Evolutionary conservation across 2,888 invertebrate species (phyloP).

Genomic region (Neria commutata): DNA sequence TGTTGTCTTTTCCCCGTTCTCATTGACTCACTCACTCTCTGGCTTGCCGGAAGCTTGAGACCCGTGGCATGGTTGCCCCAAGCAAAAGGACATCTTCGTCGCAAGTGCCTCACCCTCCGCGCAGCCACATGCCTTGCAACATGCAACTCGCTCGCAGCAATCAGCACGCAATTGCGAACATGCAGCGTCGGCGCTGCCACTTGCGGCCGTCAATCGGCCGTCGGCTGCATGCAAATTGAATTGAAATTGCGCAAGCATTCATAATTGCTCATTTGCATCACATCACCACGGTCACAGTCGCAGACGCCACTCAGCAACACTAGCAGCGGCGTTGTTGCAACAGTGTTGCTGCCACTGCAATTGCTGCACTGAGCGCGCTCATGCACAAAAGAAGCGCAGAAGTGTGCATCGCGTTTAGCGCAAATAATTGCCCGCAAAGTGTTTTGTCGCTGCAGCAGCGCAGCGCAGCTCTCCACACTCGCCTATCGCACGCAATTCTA

Average conservation of each 20-base stretch:
- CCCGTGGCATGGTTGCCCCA: background rate
- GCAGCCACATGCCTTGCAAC: background rate
- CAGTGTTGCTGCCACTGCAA: conserved; percentile 3
- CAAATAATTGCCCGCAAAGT: conserved; percentile 13
- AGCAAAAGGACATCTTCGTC: background rate
- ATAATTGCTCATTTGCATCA: conserved; percentile 1
- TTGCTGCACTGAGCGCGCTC: background rate
- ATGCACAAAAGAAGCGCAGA: too few species aligned
- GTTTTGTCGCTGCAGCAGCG: background rate
- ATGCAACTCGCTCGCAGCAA: conserved; percentile 33
- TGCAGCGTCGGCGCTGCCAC: background rate
- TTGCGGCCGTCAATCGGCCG: background rate
- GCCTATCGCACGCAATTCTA: background rate
- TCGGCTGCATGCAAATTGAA: conserved; percentile 44
- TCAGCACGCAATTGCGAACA: conserved; percentile 51
- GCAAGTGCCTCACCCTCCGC: background rate
- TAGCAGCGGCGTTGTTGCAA: too few species aligned
- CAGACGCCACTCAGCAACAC: too few species aligned
- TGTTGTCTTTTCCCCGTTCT: too few species aligned
- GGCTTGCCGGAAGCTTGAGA: too few species aligned
- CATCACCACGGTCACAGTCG: too few species aligned
- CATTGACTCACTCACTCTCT: too few species aligned
- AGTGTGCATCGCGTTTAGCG: conserved; percentile 10
- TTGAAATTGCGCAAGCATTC: conserved; percentile 25
- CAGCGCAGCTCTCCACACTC: background rate